These are phyloP conservation scores for Drosophila setifemur DNA, from an alignment of 1,140 invertebrate genomes.

Conservation along the genomic window DNA sequence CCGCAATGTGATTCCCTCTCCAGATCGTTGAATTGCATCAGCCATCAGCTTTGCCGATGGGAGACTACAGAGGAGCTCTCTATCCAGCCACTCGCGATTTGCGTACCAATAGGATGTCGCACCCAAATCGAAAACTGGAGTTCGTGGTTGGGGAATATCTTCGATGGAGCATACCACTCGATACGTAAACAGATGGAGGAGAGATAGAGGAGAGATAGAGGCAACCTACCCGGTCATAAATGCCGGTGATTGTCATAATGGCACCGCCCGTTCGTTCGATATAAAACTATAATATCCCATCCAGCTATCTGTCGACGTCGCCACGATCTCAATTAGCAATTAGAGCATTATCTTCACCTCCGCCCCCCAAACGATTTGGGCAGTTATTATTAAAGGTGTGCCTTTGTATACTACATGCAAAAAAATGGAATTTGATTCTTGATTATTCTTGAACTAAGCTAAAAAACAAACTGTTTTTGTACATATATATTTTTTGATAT, in stretches of 20 bases:
- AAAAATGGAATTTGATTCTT: too few relatives aligned
- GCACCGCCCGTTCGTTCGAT: neutral
- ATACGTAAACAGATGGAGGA: too few relatives aligned
- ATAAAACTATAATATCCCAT: neutral
- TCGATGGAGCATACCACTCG: conserved; percentile 6
- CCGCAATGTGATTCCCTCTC: conserved; percentile 60
- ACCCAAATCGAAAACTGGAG: conserved; percentile 11
- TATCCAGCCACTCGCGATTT: conserved; percentile 36
- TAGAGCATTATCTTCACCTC: conserved; percentile 59
- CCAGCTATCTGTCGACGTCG: conserved; percentile 5
- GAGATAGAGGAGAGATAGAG: too few relatives aligned
- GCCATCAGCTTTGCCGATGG: too few relatives aligned
- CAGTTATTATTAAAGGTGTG: conserved; percentile 34
- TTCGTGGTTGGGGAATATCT: neutral
- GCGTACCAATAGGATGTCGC: conserved; percentile 51
- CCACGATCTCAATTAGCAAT: conserved; percentile 65
- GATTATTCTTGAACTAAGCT: too few relatives aligned
- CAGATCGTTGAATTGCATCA: conserved; percentile 2
- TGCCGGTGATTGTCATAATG: conserved; percentile 23
- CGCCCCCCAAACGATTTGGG: neutral
- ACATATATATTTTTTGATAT: too few relatives aligned
- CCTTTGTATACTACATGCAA: neutral
- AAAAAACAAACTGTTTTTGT: too few relatives aligned
- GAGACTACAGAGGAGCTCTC: neutral
- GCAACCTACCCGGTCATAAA: conserved; percentile 19